These are phyloP conservation scores for Egretta garzetta DNA, from an alignment of 2,113 vertebrate genomes.

Conservation along the genomic window DNA sequence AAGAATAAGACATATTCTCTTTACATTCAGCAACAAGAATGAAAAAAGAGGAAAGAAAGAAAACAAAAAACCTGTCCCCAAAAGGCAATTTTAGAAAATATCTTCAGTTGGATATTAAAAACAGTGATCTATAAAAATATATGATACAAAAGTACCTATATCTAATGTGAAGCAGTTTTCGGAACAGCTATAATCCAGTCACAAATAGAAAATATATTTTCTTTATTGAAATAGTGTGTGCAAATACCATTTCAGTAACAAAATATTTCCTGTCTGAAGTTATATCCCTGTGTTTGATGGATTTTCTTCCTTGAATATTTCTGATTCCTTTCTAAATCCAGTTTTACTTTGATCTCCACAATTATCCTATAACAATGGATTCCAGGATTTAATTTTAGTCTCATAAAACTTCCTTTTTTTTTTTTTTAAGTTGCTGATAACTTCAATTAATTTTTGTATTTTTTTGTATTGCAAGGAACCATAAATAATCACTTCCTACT, in stretches of 20 bases:
- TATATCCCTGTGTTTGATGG: background rate
- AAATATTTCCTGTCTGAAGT: background rate
- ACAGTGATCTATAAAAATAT: background rate
- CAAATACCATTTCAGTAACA: background rate
- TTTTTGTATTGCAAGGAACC: background rate
- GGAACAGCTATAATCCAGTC: background rate
- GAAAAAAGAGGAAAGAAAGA: background rate
- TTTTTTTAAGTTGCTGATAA: background rate
- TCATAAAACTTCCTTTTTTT: background rate
- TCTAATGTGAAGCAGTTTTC: background rate
- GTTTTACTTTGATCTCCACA: background rate
- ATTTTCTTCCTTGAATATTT: slow-evolving; percentile 1
- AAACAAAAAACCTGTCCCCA: background rate
- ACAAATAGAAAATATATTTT: background rate
- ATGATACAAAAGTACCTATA: background rate
- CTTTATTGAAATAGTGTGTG: background rate
- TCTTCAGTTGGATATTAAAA: background rate
- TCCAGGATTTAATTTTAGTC: background rate
- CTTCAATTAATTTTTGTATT: background rate
- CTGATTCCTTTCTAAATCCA: background rate
- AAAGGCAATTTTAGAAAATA: background rate
- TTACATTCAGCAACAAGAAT: background rate
- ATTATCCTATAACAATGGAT: background rate
- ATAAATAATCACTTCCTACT: background rate
- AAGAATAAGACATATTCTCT: background rate